Conservation (phyloP, 2,888 invertebrate genomes). For the Strigamia maritima region DNA sequence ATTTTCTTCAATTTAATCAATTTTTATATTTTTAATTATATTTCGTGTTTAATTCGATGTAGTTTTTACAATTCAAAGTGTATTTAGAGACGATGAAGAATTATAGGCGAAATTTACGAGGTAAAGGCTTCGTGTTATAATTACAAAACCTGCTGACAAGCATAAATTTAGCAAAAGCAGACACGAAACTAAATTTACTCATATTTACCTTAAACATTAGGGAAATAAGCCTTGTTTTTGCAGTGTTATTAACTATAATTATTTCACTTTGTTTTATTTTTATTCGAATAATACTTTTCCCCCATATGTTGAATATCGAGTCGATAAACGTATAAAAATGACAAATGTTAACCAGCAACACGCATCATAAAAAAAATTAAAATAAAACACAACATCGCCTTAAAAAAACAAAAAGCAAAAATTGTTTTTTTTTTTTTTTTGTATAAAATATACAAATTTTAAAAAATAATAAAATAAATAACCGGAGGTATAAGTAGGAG, state of each 20-base stretch:
- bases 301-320: neutral
- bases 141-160: neutral
- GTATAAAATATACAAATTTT: too few species aligned
- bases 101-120: neutral
- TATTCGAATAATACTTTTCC: neutral
- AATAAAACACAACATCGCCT: neutral
- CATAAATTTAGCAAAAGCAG: neutral
- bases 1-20: too few species aligned
- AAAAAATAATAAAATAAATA: neutral
- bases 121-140: neutral
- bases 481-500: neutral
- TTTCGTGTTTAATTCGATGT: neutral
- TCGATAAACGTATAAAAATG: constrained; percentile 27
- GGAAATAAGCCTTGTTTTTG: neutral
- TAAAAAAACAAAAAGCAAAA: neutral
- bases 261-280: constrained; percentile 1
- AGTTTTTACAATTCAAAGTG: neutral
- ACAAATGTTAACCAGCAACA: neutral
- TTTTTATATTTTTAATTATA: neutral
- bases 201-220: constrained; percentile 4
- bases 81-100: neutral
- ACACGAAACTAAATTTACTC: neutral
- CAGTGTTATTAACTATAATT: neutral
- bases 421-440: neutral
- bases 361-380: neutral